Base-by-base conservation (phyloP, 1,140 invertebrate genomes). In the Euwallacea similis region DNA sequence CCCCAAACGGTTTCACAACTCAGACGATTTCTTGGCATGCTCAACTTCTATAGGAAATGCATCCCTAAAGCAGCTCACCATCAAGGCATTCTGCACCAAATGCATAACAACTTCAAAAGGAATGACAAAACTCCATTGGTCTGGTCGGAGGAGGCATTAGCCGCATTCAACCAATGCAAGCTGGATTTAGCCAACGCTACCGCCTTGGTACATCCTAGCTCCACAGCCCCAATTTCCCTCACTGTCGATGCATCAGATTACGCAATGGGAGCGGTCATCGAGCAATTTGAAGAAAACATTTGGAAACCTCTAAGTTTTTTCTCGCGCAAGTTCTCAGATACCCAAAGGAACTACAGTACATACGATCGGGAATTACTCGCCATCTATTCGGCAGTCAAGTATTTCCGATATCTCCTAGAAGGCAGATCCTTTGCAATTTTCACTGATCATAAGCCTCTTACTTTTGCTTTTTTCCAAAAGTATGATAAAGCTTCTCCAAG, bases 361-460 rank as follows among this genome's bases (percentile, higher is more conserved):
- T 50, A 50, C 13, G 33, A 54, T 54, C 53, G 62, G 80, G 77
- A n/a, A 60, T 6, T 33, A 4, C 21, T 33, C 21, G 21, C 21
- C 4, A 33, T 33, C 4, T 33, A 33, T 4, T 33, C 21, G 2
- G 46, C 46, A 2, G 13, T 50, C 1, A 50, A 50, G 46, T 50
- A 50, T 50, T 50, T 50, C 46, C 1, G 46, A 50, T 50, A 50
- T 13, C 0, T 50, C 1, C 6, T 50, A 6, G 46, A 50, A 50
- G 46, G 46, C 0, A 10, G 46, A 6, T 6, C 1, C 13, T 50
- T 50, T 50, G 6, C 0, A 2, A 50, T 50, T 6, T 50, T 50
- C 6, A 50, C 46, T 6, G 46, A 50, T 6, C 46, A 50, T 50
- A 50, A 50, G 6, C 46, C 46, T 0, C 9, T 50, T 13, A 50